phyloP scores from a whole-genome alignment of 2,888 invertebrate genomes.

The Cabera pusaria region DNA sequence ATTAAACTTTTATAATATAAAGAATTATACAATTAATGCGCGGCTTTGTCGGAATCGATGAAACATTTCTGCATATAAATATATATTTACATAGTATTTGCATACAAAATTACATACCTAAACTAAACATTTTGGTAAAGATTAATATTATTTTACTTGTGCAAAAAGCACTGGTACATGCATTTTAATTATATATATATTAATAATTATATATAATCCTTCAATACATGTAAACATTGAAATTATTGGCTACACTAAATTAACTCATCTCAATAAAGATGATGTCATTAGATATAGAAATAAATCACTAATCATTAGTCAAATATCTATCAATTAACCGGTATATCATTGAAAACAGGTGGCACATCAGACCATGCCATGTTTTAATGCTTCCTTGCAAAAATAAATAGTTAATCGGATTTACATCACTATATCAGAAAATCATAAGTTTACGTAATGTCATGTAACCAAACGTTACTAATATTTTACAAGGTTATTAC shows the following conservation, averaged over 20 bases:
- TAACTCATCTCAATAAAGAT: constrained; percentile 24
- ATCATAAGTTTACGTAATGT: constrained; percentile 1
- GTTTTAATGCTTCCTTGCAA: constrained; percentile 5
- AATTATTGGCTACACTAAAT: background rate
- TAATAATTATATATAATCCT: no score
- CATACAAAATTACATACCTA: constrained; percentile 17
- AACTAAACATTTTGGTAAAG: no score
- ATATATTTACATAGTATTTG: constrained; percentile 15
- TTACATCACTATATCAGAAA: background rate
- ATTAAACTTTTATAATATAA: constrained; percentile 19
- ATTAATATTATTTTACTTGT: no score
- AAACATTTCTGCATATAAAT: constrained; percentile 15
- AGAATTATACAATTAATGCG: constrained; percentile 8
- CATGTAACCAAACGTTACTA: no score
- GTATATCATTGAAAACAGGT: constrained; percentile 30
- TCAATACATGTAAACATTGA: background rate
- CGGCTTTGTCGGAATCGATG: constrained; percentile 19
- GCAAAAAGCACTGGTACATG: no score
- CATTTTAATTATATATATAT: no score
- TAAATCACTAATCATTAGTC: constrained; percentile 32
- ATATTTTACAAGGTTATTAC: constrained; percentile 10
- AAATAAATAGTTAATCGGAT: constrained; percentile 1
- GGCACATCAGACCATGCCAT: constrained; percentile 18
- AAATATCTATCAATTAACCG: constrained; percentile 30
- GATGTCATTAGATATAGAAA: constrained; percentile 41